Base-by-base conservation (phyloP, 2,113 vertebrate species). In the Semnornis frantzii region DNA sequence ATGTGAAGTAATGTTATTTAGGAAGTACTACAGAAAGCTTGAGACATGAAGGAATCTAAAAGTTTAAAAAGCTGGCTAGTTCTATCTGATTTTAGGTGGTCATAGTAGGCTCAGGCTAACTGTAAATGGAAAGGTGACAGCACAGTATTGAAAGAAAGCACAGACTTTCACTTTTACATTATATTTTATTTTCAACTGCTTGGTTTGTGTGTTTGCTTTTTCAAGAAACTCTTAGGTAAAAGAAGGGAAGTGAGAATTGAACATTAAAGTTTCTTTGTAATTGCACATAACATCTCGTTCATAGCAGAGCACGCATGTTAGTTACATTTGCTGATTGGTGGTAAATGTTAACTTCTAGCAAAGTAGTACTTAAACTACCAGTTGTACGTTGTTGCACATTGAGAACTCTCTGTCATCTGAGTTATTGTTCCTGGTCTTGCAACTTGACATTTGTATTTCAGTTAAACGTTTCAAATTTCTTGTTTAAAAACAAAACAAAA, bases 391-490 rank as follows among this genome's bases (percentile, higher is more conserved):
- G n/a, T 52, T 89, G 37, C 12, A 8, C 2, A 1, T 50, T 42
- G n/a, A 70, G 60, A 85, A 27, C 52, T 77, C 54, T 85, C 20
- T 54, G 24, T 92, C 80, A 55, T 60, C 52, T 81, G 65, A 83
- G 50, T 93, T 90, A 60, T 52, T 78, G 42, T 54, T 85, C 13
- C 50, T 95, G 71, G 48, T 72, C n/a, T 80, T 88, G 42, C 65
- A 86, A 39, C 31, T 66, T 66, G 55, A n/a, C 58, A 31, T 74
- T 82, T 85, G 37, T 90, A 69, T 69, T 80, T 72, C 64, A 85
- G n/a, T 63, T 82, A 79, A 90, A 44, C 75, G 55, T 55, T 92
- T 77, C 69, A n/a, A 20, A 69, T 90, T 94, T 94, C 54, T 72
- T 54, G 65, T 90, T 54, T 24, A 11, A 42, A n/a, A 44, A 62